A percentile compares a stretch with the other conserved stretches of the same genome.
These are phyloP conservation scores for Trypoxylus dichotomus DNA, from an alignment of 1,140 invertebrate genomes.

Conservation along the genomic window DNA sequence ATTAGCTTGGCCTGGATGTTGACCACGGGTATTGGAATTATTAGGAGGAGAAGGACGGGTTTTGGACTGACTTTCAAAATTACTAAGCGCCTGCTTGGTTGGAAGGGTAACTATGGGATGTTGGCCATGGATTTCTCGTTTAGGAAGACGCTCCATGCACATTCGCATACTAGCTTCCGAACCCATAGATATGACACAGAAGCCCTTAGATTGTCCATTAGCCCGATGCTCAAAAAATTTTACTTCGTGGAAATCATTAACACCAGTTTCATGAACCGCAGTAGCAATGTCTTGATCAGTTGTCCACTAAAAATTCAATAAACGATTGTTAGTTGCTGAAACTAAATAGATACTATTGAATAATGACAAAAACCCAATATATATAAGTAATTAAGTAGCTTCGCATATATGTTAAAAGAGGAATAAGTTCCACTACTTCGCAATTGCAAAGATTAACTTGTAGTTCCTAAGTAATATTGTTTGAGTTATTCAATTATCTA, in stretches of 20 bases:
- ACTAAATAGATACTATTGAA: no score
- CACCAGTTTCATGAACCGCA: constrained; percentile 82
- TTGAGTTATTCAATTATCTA: no score
- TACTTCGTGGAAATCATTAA: constrained; percentile 94
- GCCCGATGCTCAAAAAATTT: constrained; percentile 99
- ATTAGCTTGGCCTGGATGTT: constrained; percentile 58
- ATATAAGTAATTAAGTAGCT: no score
- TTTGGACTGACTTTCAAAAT: constrained; percentile 86
- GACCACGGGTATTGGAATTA: constrained; percentile 53
- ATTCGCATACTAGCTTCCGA: constrained; percentile 89
- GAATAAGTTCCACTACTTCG: no score
- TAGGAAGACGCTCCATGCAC: constrained; percentile 89
- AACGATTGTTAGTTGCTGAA: no score
- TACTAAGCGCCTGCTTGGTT: constrained; percentile 74
- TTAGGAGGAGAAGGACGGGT: constrained; percentile 77
- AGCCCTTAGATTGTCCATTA: constrained; percentile 99
- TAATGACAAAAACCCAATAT: no score
- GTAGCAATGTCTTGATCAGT: constrained; percentile 95
- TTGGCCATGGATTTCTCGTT: constrained; percentile 95
- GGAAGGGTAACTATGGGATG: constrained; percentile 92
- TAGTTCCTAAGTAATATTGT: no score
- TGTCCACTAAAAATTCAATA: constrained; percentile 80
- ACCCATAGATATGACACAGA: constrained; percentile 88
- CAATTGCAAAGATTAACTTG: no score
- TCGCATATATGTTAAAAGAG: no score